Evolutionary conservation across 2,888 invertebrate genomes (phyloP).

Genomic region (Lasius fuliginosus): DNA sequence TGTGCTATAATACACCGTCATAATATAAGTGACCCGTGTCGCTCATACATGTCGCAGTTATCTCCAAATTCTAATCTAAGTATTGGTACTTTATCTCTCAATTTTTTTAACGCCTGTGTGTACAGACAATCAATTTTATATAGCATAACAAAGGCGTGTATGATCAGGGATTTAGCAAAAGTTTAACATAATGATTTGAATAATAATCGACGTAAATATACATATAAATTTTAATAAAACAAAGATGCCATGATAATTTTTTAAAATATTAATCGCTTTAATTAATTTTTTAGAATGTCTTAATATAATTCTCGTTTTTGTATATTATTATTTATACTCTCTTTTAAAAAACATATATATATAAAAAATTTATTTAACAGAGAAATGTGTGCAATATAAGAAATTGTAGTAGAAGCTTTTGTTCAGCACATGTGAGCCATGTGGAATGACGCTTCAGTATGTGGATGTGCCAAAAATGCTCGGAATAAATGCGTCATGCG

Average conservation of each 20-base stretch:
- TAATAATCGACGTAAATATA: not conserved
- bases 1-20: not conserved
- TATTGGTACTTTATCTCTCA: not conserved
- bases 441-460: constrained; percentile 21
- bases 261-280: not conserved
- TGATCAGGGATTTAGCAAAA: not conserved
- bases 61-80: constrained; percentile 32
- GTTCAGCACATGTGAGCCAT: constrained; percentile 6
- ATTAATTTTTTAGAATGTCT: not conserved
- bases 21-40: not conserved
- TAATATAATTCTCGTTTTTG: not conserved
- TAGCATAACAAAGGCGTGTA: not conserved
- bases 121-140: not conserved
- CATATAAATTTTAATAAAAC: not conserved
- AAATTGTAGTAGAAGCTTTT: not conserved
- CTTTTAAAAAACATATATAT: not conserved
- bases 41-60: not conserved
- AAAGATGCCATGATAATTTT: not conserved
- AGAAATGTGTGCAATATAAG: not conserved
- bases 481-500: constrained; percentile 24
- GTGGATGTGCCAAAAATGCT: constrained; percentile 15
- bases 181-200: constrained; percentile 8
- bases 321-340: not conserved
- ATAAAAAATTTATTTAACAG: not conserved
- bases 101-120: not conserved